phyloP scores from a whole-genome alignment of 2,888 invertebrate genomes.

The Drosophila kambysellisi region DNA sequence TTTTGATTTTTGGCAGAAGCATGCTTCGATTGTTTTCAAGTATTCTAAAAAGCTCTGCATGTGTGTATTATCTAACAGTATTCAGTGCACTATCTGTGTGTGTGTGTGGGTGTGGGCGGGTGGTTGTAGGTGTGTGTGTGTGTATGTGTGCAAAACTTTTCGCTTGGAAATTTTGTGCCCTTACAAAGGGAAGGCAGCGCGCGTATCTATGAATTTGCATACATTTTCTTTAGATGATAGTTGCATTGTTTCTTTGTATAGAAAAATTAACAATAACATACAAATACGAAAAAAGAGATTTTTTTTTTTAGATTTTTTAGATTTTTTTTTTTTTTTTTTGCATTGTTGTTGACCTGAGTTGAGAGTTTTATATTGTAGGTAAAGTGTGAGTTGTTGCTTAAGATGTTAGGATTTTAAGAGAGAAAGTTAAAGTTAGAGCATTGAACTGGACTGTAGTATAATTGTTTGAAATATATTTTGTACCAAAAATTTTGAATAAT shows the following conservation, averaged over 20 bases:
- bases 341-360: slow-evolving; percentile 67
- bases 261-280: slow-evolving; percentile 85
- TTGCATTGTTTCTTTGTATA: slow-evolving; percentile 76
- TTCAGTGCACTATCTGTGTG: slow-evolving; percentile 31
- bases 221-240: slow-evolving; percentile 85
- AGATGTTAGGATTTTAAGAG: slow-evolving; percentile 59
- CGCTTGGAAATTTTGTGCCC: slow-evolving; percentile 64
- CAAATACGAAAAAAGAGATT: slow-evolving; percentile 85
- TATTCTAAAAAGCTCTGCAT: slow-evolving; percentile 36
- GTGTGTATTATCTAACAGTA: slow-evolving; percentile 42
- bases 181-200: slow-evolving; percentile 65
- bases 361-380: slow-evolving; percentile 68
- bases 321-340: slow-evolving; percentile 51
- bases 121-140: slow-evolving; percentile 7
- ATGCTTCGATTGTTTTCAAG: slow-evolving; percentile 70
- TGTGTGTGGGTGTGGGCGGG: slow-evolving; percentile 9
- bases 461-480: slow-evolving; percentile 53
- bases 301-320: slow-evolving; percentile 50
- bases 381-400: slow-evolving; percentile 70
- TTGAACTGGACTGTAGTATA: slow-evolving; percentile 53
- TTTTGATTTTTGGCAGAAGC: slow-evolving; percentile 56
- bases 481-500: slow-evolving; percentile 1
- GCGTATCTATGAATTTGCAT: slow-evolving; percentile 84
- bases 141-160: slow-evolving; percentile 42
- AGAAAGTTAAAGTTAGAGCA: slow-evolving; percentile 77